These are phyloP conservation scores for Chloebia gouldiae DNA, from an alignment of 2,113 vertebrate species.

Conservation along the genomic window DNA sequence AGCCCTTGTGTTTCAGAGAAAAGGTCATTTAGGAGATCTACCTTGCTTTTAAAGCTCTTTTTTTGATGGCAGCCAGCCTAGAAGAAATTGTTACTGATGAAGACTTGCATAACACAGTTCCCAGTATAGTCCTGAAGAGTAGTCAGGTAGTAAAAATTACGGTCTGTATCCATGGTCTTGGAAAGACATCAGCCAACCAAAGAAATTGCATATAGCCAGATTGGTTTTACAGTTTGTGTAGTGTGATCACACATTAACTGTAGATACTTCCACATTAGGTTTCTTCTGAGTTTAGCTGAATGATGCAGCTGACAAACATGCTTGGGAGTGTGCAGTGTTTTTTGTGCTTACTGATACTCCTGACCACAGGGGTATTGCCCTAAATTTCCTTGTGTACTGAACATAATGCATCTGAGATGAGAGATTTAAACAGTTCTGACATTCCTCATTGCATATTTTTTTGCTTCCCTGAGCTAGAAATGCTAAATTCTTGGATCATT, in stretches of 20 bases:
- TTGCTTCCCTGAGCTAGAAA: constrained; percentile 9
- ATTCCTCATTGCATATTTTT: background rate
- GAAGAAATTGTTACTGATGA: background rate
- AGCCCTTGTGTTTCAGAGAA: background rate
- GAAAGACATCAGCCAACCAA: background rate
- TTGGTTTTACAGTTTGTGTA: background rate
- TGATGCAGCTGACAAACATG: background rate
- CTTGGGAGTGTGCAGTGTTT: background rate
- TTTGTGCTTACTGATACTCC: background rate
- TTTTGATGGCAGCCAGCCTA: background rate
- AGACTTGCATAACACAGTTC: background rate
- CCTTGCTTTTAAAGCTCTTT: background rate
- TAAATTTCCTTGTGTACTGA: background rate
- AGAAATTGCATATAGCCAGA: background rate
- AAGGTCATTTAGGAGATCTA: background rate
- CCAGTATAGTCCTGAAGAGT: background rate
- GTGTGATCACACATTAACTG: background rate
- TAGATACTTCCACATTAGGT: background rate
- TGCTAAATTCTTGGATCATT: background rate
- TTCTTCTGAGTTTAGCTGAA: background rate
- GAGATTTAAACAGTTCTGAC: constrained; percentile 4
- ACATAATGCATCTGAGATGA: background rate
- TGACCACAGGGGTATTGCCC: background rate
- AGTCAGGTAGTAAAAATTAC: background rate
- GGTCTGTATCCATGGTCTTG: background rate